Percentiles rank a stretch among this genome's conserved stretches.
Conservation (phyloP, 2,888 invertebrate genomes). For the Fragum sueziense region DNA sequence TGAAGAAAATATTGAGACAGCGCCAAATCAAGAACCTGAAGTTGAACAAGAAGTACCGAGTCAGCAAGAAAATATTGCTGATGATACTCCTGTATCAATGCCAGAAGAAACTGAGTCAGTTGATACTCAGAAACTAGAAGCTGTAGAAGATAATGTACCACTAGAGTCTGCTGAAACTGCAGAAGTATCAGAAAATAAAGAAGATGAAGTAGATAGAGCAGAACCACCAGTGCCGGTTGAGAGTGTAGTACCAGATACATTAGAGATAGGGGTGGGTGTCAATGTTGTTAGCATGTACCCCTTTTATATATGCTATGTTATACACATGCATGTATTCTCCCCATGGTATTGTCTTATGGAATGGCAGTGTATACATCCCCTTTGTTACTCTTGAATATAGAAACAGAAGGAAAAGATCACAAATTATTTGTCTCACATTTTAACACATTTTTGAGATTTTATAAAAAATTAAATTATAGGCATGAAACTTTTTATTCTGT, state of each 20-base stretch:
- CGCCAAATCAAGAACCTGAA: neutral
- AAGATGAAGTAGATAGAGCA: neutral
- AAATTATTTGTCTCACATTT: no score
- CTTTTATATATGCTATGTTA: no score
- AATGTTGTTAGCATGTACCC: constrained; percentile 28
- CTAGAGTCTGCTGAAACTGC: neutral
- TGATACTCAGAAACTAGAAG: neutral
- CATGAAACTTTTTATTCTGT: no score
- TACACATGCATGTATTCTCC: no score
- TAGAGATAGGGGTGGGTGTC: constrained; percentile 53
- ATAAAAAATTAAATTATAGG: no score
- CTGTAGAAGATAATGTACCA: neutral
- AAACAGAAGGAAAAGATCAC: no score
- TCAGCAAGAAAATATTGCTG: neutral
- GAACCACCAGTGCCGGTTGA: neutral
- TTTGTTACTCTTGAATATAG: no score
- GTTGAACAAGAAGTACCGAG: neutral
- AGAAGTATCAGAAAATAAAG: neutral
- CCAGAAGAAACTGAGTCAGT: neutral
- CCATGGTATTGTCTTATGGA: no score
- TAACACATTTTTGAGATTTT: no score
- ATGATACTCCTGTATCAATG: neutral
- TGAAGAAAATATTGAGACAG: neutral
- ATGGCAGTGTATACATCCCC: no score
- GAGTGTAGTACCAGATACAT: constrained; percentile 21